phyloP scores from a whole-genome alignment of 2,888 invertebrate species.

The Synanthedon vespiformis region DNA sequence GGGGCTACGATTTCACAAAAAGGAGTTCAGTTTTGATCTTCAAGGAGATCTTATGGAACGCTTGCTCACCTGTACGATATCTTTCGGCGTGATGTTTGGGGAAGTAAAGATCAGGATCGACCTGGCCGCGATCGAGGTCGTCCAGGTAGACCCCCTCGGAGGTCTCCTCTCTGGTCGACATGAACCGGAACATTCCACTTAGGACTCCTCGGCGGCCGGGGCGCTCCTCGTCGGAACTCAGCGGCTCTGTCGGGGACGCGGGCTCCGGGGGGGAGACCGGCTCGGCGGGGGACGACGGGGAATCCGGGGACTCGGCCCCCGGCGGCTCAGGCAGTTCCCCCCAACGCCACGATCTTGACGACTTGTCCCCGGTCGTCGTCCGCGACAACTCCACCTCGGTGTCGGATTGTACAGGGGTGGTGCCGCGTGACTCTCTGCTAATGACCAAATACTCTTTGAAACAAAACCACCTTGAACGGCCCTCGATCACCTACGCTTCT shows the following conservation, averaged over 20 bases:
- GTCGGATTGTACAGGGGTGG: slow-evolving; percentile 92
- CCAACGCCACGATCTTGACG: slow-evolving; percentile 87
- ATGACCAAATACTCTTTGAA: background rate
- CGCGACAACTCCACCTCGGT: slow-evolving; percentile 88
- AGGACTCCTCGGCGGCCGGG: slow-evolving; percentile 76
- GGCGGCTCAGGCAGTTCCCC: slow-evolving; percentile 82
- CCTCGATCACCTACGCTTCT: no score
- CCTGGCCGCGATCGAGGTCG: slow-evolving; percentile 87
- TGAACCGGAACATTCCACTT: slow-evolving; percentile 93
- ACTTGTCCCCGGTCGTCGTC: slow-evolving; percentile 51
- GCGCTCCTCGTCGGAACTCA: slow-evolving; percentile 65
- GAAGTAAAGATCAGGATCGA: slow-evolving; percentile 94
- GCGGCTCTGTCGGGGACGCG: slow-evolving; percentile 48
- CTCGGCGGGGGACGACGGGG: slow-evolving; percentile 24
- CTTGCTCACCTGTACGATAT: slow-evolving; percentile 49
- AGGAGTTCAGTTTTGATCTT: no score
- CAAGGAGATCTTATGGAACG: no score
- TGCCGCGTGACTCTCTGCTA: slow-evolving; percentile 74
- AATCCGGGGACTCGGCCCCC: slow-evolving; percentile 20
- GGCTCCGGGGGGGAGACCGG: slow-evolving; percentile 34
- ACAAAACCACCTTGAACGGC: background rate
- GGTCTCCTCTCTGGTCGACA: slow-evolving; percentile 68
- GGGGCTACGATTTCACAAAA: no score
- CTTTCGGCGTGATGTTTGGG: slow-evolving; percentile 76
- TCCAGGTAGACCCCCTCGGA: slow-evolving; percentile 91